These are phyloP conservation scores for Hylaeus volcanicus DNA, from an alignment of 1,140 invertebrate species.

Conservation along the genomic window DNA sequence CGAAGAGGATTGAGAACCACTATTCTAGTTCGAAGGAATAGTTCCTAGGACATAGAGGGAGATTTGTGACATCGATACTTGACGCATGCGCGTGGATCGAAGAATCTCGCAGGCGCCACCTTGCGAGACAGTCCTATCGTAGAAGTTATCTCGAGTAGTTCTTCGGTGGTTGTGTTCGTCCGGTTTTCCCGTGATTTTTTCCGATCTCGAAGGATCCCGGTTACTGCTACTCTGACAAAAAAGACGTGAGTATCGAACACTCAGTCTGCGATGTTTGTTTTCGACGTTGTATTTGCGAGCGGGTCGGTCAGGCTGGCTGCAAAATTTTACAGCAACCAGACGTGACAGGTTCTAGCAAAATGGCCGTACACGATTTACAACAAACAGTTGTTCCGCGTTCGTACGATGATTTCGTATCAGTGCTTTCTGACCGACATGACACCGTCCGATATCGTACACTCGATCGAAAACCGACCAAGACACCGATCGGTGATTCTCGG, in stretches of 20 bases:
- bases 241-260: constrained; percentile 68
- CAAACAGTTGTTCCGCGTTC: constrained; percentile 64
- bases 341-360: constrained; percentile 72
- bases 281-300: background rate
- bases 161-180: constrained; percentile 60
- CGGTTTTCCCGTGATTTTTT: constrained; percentile 63
- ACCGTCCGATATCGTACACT: background rate
- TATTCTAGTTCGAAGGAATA: too few relatives aligned
- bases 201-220: constrained; percentile 44
- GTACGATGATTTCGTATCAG: background rate
- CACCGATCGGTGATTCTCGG: background rate
- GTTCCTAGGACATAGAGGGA: background rate
- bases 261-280: constrained; percentile 24
- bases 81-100: constrained; percentile 57
- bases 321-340: constrained; percentile 31
- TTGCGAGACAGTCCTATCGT: constrained; percentile 66
- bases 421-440: constrained; percentile 11
- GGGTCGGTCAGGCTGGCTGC: background rate
- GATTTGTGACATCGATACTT: constrained; percentile 37
- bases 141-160: constrained; percentile 69
- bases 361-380: constrained; percentile 76
- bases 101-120: constrained; percentile 62
- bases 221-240: constrained; percentile 48
- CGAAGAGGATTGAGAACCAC: too few relatives aligned
- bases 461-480: background rate